Conservation (phyloP, 1,140 invertebrate genomes). For the Caenorhabditis brenneri region DNA sequence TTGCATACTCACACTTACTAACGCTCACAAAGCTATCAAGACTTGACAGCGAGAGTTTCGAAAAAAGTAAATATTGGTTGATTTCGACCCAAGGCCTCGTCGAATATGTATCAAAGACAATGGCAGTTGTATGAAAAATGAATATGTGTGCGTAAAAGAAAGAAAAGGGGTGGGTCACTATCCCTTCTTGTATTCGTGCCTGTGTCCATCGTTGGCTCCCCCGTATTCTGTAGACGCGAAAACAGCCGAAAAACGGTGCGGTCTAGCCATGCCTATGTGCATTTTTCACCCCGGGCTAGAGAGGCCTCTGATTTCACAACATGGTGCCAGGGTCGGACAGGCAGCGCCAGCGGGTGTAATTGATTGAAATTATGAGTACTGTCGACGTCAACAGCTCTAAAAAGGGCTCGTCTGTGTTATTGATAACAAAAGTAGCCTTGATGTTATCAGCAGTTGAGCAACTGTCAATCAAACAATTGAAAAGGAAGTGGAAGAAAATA, state of each 20-base stretch:
- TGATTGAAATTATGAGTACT: background rate
- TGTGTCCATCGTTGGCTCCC: background rate
- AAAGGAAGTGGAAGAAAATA: too few relatives aligned
- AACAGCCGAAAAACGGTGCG: background rate
- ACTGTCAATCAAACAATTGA: background rate
- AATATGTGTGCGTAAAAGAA: background rate
- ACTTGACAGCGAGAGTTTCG: slow-evolving; percentile 24
- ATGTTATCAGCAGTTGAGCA: background rate
- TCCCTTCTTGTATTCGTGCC: background rate
- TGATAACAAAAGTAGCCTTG: background rate
- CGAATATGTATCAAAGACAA: slow-evolving; percentile 28
- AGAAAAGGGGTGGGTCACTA: background rate
- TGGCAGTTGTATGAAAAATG: background rate
- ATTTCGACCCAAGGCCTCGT: background rate
- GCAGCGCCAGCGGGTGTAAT: background rate
- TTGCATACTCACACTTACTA: background rate
- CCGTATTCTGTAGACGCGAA: background rate
- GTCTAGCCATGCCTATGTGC: background rate
- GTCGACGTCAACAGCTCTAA: background rate
- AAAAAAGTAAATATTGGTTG: slow-evolving; percentile 31
- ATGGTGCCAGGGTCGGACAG: background rate
- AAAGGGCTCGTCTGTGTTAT: background rate
- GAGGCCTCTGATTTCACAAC: background rate
- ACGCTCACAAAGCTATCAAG: background rate
- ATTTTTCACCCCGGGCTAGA: background rate